A percentile compares a stretch with the other conserved stretches of the same genome.
phyloP scores from a whole-genome alignment of 2,888 invertebrate genomes.

The Margaritifera margaritifera region DNA sequence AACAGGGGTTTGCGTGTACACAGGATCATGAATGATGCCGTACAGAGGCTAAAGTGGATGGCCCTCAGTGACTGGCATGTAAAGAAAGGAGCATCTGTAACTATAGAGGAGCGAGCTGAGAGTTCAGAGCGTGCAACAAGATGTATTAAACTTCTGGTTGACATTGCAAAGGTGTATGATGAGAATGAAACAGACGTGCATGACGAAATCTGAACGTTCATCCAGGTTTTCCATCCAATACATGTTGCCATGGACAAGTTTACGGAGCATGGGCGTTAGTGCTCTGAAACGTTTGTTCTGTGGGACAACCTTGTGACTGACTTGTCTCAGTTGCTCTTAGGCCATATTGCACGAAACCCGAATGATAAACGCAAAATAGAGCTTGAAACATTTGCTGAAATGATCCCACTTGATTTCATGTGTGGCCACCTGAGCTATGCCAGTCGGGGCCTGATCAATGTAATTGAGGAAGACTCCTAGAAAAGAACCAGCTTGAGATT shows the following conservation, averaged over 20 bases:
- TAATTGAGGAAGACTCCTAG: constrained; percentile 1
- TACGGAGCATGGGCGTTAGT: background rate
- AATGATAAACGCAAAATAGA: constrained; percentile 10
- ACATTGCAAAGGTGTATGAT: background rate
- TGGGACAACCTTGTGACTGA: constrained; percentile 9
- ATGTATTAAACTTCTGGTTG: background rate
- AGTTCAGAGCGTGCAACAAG: background rate
- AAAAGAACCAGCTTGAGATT: constrained; percentile 5
- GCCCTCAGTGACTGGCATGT: background rate
- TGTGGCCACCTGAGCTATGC: constrained; percentile 13
- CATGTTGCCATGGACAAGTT: background rate
- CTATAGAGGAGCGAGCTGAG: background rate
- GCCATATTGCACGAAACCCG: constrained; percentile 6
- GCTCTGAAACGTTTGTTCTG: constrained; percentile 1
- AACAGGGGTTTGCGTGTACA: constrained; percentile 17
- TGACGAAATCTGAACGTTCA: background rate
- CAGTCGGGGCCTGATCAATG: constrained; percentile 13
- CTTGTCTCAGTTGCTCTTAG: constrained; percentile 8
- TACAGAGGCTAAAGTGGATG: constrained; percentile 5
- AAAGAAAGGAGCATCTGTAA: background rate
- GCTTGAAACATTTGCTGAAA: constrained; percentile 13
- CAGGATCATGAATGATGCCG: constrained; percentile 12
- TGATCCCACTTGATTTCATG: constrained; percentile 7
- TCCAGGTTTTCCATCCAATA: background rate
- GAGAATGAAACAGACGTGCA: background rate